Percentiles rank a stretch among this genome's conserved stretches.
Conservation (phyloP, 2,797 vertebrate genomes). For the Tinamus major region DNA sequence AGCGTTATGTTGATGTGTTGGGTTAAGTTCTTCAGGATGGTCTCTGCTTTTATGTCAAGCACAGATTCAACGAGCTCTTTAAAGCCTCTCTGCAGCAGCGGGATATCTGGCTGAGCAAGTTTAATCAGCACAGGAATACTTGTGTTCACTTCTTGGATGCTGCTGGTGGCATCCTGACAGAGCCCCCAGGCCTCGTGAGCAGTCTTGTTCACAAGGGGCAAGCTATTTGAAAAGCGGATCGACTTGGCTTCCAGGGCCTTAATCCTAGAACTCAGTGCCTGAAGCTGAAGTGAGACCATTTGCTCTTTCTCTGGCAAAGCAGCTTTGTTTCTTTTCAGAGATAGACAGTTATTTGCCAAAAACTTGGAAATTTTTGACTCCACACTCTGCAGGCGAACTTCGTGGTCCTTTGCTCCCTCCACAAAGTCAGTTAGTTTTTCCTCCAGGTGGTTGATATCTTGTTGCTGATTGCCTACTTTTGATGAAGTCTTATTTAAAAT, state of each 20-base stretch:
- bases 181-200: constrained; percentile 61
- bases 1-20: constrained; percentile 56
- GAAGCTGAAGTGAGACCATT: constrained; percentile 67
- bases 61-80: constrained; percentile 74
- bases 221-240: constrained; percentile 66
- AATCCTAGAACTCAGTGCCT: constrained; percentile 79
- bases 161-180: constrained; percentile 67
- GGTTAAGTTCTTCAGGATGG: constrained; percentile 77
- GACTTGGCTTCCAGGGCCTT: constrained; percentile 81
- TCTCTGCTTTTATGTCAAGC: constrained; percentile 74
- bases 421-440: constrained; percentile 53
- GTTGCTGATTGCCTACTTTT: constrained; percentile 59
- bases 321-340: constrained; percentile 55
- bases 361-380: constrained; percentile 79
- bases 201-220: constrained; percentile 79
- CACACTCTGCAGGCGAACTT: constrained; percentile 70
- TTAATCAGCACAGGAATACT: constrained; percentile 71
- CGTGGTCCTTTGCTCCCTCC: constrained; percentile 54
- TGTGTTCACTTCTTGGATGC: constrained; percentile 65
- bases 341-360: constrained; percentile 70
- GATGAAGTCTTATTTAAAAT: constrained; percentile 68
- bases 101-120: constrained; percentile 63
- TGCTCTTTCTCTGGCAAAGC: constrained; percentile 62
- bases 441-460: constrained; percentile 61
- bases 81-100: constrained; percentile 75